Evolutionary conservation across 2,888 invertebrate species (phyloP).

Genomic region (Julus scanicus): DNA sequence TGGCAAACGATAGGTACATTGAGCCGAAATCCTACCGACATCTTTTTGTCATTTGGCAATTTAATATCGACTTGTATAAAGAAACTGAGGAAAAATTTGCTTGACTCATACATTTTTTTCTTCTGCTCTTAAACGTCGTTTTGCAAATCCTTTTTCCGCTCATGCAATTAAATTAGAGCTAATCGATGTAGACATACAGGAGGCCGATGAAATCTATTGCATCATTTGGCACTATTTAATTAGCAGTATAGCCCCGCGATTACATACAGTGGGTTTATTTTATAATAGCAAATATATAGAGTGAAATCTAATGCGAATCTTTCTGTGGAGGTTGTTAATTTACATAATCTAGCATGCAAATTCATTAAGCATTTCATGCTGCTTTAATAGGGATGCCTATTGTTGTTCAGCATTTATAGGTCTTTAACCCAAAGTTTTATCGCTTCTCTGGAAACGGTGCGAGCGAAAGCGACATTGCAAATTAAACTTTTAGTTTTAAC

Average conservation of each 20-base stretch:
- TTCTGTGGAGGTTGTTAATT: slow-evolving; percentile 46
- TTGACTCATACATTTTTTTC: not conserved
- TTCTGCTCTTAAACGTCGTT: not conserved
- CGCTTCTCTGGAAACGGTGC: not conserved
- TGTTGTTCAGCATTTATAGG: slow-evolving; percentile 40
- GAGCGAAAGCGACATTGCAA: slow-evolving; percentile 27
- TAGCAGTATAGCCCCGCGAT: slow-evolving; percentile 35
- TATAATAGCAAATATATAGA: slow-evolving; percentile 34
- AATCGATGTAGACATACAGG: not conserved
- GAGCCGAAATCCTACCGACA: not conserved
- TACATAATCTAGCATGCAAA: slow-evolving; percentile 49
- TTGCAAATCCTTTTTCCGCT: not conserved
- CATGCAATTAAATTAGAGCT: slow-evolving; percentile 3
- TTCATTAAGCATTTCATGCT: slow-evolving; percentile 50
- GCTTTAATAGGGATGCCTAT: slow-evolving; percentile 42
- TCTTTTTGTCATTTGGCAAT: not conserved
- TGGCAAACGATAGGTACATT: not conserved
- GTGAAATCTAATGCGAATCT: slow-evolving; percentile 28
- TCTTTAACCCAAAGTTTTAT: slow-evolving; percentile 34
- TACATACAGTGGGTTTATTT: slow-evolving; percentile 25
- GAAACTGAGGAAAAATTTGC: not conserved
- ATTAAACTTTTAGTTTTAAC: slow-evolving; percentile 13
- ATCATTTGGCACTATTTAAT: slow-evolving; percentile 50
- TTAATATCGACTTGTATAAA: not conserved
- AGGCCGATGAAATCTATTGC: slow-evolving; percentile 27